phyloP scores from a whole-genome alignment of 2,888 invertebrate species.

The Meganola albula region DNA sequence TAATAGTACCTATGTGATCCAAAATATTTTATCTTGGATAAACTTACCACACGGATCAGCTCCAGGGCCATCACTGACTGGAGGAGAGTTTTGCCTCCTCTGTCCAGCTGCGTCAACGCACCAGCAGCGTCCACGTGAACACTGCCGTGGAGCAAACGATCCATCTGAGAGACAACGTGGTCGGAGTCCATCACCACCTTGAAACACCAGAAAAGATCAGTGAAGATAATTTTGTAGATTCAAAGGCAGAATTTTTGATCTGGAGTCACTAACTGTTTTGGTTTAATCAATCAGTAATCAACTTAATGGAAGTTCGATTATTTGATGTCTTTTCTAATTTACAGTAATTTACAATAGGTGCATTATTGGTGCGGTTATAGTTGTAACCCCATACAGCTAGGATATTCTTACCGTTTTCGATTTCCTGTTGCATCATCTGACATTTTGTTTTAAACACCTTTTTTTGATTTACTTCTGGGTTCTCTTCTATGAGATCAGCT shows the following conservation, averaged over 20 bases:
- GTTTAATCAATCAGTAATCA: no score
- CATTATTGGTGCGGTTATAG: no score
- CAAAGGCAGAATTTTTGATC: no score
- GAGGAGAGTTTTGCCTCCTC: slow-evolving; percentile 34
- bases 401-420: slow-evolving; percentile 60
- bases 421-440: slow-evolving; percentile 69
- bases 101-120: slow-evolving; percentile 88
- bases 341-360: no score
- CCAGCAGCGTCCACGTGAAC: slow-evolving; percentile 85
- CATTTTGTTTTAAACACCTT: slow-evolving; percentile 72
- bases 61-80: slow-evolving; percentile 35
- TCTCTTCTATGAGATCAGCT: slow-evolving; percentile 35
- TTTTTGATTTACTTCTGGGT: slow-evolving; percentile 36
- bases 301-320: no score
- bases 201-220: neutral
- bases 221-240: no score
- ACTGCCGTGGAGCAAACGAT: slow-evolving; percentile 86
- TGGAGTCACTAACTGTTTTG: no score
- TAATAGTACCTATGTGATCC: no score
- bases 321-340: no score
- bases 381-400: no score
- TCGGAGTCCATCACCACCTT: slow-evolving; percentile 64
- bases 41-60: slow-evolving; percentile 52
- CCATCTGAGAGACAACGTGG: slow-evolving; percentile 84
- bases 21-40: no score